Evolutionary conservation across 1,140 invertebrate species (phyloP).

Genomic region (Brachionus plicatilis): DNA sequence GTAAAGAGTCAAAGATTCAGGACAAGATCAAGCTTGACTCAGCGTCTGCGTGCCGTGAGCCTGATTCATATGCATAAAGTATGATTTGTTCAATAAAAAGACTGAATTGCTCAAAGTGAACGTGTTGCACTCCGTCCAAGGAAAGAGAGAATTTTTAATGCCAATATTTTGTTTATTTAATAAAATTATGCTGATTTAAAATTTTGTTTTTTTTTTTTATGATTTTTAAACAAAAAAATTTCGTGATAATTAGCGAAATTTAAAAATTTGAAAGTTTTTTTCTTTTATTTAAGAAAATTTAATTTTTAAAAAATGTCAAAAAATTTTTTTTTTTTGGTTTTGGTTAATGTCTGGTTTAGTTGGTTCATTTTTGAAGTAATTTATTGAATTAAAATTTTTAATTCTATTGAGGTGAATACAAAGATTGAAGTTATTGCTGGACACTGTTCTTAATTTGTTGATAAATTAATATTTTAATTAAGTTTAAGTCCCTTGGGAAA

Average conservation of each 20-base stretch:
- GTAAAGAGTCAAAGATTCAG: neutral
- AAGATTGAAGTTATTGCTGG: too few species aligned
- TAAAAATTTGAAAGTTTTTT: neutral
- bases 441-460: too few species aligned
- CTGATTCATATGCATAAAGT: conserved; percentile 22
- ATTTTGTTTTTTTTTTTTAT: neutral
- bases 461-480: too few species aligned
- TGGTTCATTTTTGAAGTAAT: neutral
- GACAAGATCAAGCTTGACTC: neutral
- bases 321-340: too few species aligned
- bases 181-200: neutral
- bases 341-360: neutral
- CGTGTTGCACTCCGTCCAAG: neutral
- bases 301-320: too few species aligned
- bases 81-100: neutral
- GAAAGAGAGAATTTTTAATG: neutral
- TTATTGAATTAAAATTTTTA: too few species aligned
- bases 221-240: neutral
- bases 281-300: neutral
- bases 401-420: too few species aligned
- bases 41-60: neutral
- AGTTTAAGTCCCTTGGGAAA: too few species aligned
- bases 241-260: neutral
- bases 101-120: neutral
- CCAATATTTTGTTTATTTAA: neutral